These are phyloP conservation scores for Drosophila hydei DNA, from an alignment of 1,140 invertebrate genomes.

Conservation along the genomic window DNA sequence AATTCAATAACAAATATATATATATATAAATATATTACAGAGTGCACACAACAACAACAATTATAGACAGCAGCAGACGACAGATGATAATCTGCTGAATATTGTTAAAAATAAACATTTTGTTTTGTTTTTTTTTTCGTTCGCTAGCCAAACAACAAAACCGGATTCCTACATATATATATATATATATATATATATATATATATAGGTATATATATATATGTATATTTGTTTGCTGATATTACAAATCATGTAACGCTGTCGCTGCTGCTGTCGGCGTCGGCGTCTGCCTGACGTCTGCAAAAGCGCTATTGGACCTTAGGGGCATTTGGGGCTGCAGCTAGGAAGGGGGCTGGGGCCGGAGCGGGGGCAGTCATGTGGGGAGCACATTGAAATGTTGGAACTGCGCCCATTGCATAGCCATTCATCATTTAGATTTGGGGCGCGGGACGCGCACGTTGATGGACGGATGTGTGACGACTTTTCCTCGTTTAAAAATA, in stretches of 20 bases:
- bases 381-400: slow-evolving; percentile 6
- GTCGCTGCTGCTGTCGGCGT: slow-evolving; percentile 41
- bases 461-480: slow-evolving; percentile 81
- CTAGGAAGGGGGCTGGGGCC: not conserved
- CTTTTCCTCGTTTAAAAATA: slow-evolving; percentile 69
- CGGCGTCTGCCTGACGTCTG: slow-evolving; percentile 74
- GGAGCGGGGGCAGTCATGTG: not conserved
- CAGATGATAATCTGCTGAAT: slow-evolving; percentile 75
- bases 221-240: slow-evolving; percentile 63
- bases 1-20: slow-evolving; percentile 49
- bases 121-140: slow-evolving; percentile 17
- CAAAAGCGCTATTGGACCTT: slow-evolving; percentile 25
- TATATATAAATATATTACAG: slow-evolving; percentile 10
- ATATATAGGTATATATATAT: slow-evolving; percentile 13
- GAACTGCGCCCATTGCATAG: slow-evolving; percentile 30
- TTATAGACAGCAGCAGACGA: slow-evolving; percentile 41
- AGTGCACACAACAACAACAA: slow-evolving; percentile 34
- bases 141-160: slow-evolving; percentile 42
- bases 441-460: slow-evolving; percentile 46
- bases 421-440: slow-evolving; percentile 67
- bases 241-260: slow-evolving; percentile 79
- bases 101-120: slow-evolving; percentile 75
- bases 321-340: slow-evolving; percentile 15
- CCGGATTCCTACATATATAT: slow-evolving; percentile 61
- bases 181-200: not conserved